Conservation (phyloP, 2,797 vertebrate genomes). For the Fundulus diaphanus region DNA sequence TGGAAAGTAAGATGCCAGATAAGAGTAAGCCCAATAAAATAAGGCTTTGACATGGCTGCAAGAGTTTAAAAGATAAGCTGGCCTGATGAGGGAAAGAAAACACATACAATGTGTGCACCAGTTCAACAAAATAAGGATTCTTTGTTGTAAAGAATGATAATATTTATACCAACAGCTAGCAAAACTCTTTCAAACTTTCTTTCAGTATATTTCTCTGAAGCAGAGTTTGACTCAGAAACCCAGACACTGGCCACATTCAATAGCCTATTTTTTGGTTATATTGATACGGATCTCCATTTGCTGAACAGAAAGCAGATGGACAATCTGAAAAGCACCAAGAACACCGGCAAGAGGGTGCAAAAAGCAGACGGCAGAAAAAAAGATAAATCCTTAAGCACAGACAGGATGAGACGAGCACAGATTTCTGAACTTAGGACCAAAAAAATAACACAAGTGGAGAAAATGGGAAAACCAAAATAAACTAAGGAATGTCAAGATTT, state of each 20-base stretch:
- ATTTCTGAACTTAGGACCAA: constrained; percentile 2
- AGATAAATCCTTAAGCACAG: constrained; percentile 14
- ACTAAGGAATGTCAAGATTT: constrained; percentile 58
- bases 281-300: constrained; percentile 40
- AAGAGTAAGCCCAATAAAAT: constrained; percentile 32
- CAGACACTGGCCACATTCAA: constrained; percentile 17
- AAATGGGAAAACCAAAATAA: constrained; percentile 45
- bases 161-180: constrained; percentile 35
- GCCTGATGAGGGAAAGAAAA: constrained; percentile 12
- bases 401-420: constrained; percentile 11
- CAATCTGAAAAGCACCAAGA: not conserved
- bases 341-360: not conserved
- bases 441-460: constrained; percentile 27
- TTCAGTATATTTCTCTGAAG: constrained; percentile 38
- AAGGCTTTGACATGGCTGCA: constrained; percentile 45
- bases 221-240: constrained; percentile 24
- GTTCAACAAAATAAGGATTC: constrained; percentile 17
- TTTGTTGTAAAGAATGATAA: constrained; percentile 58
- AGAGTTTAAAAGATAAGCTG: constrained; percentile 48
- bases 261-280: constrained; percentile 24
- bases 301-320: constrained; percentile 11
- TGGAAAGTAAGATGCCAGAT: constrained; percentile 25
- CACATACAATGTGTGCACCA: constrained; percentile 1
- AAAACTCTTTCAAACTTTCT: constrained; percentile 35
- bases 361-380: not conserved